Evolutionary conservation across 2,113 vertebrate species (phyloP).

Genomic region (Climacteris rufus): DNA sequence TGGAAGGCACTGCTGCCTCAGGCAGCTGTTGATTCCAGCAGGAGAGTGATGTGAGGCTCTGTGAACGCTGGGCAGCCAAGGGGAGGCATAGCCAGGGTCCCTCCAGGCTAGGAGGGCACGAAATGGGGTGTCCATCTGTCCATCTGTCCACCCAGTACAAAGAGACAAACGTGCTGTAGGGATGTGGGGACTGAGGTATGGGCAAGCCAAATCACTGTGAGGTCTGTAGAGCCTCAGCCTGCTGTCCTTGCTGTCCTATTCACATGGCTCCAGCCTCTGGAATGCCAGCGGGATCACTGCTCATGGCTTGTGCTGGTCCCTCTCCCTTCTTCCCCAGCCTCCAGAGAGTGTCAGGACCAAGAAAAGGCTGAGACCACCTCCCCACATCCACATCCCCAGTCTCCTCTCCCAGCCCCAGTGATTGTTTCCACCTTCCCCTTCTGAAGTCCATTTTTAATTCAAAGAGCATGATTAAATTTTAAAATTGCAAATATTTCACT

Average conservation of each 20-base stretch:
- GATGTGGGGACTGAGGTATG: neutral
- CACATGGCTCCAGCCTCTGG: neutral
- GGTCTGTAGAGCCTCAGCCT: neutral
- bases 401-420: neutral
- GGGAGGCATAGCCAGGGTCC: fast-evolving
- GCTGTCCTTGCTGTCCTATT: neutral
- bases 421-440: neutral
- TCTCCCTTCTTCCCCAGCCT: neutral
- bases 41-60: neutral
- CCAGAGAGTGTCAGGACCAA: neutral
- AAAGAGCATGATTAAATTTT: neutral
- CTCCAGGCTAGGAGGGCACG: neutral
- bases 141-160: neutral
- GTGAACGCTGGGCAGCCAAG: neutral
- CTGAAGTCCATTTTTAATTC: neutral
- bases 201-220: fast-evolving
- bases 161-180: neutral
- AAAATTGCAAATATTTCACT: neutral
- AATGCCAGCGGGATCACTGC: fast-evolving
- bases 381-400: neutral
- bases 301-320: fast-evolving
- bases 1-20: fast-evolving
- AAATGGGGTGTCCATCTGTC: neutral
- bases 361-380: neutral
- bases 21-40: fast-evolving